These are phyloP conservation scores for Dynastes grantii DNA, from an alignment of 2,888 invertebrate genomes.

Conservation along the genomic window DNA sequence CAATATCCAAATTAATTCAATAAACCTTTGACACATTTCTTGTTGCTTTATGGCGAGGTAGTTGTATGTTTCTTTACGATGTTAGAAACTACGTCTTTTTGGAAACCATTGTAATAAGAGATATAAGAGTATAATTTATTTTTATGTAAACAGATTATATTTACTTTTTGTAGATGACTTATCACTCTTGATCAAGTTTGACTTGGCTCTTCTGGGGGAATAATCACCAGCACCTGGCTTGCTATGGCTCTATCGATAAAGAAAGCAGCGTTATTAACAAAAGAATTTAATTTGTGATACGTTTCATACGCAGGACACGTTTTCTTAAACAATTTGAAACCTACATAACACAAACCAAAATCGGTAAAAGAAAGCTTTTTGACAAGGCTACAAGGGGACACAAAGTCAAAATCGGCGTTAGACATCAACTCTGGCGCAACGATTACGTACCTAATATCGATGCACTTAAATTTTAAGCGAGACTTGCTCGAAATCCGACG, in stretches of 20 bases:
- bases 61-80: too few species aligned
- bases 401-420: neutral
- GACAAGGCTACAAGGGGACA: too few species aligned
- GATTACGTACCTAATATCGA: conserved; percentile 43
- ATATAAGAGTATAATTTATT: too few species aligned
- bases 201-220: conserved; percentile 28
- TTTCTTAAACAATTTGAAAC: neutral
- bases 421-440: neutral
- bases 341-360: neutral
- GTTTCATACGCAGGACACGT: too few species aligned
- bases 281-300: too few species aligned
- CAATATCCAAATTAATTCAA: too few species aligned
- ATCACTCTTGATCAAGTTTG: conserved; percentile 38
- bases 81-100: too few species aligned
- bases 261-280: neutral
- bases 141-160: neutral
- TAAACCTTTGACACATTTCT: too few species aligned
- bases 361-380: too few species aligned
- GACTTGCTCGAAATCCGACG: conserved; percentile 16
- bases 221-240: conserved; percentile 47
- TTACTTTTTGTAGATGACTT: conserved; percentile 47
- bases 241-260: conserved; percentile 40
- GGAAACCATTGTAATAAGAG: too few species aligned
- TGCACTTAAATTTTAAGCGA: conserved; percentile 49
- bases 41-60: too few species aligned